Evolutionary conservation across 2,113 vertebrate species (phyloP).

Genomic region (Cyprinodon variegatus): DNA sequence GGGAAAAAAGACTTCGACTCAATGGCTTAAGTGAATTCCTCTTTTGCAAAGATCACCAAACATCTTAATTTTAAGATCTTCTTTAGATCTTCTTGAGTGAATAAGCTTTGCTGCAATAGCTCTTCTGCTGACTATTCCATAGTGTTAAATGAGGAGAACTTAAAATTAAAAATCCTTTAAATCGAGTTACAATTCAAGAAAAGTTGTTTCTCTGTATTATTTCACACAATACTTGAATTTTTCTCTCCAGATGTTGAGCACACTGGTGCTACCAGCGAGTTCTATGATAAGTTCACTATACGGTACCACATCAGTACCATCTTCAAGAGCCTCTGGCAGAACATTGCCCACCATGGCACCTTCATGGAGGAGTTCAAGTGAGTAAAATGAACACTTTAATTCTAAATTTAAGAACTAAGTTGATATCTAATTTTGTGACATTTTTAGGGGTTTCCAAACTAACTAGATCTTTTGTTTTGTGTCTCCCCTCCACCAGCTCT

Average conservation of each 20-base stretch:
- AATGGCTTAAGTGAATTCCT: too few species aligned
- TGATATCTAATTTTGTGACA: not conserved
- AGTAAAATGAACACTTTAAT: slow-evolving; percentile 67
- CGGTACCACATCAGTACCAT: slow-evolving; percentile 99
- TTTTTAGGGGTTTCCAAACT: not conserved
- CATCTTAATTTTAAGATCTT: too few species aligned
- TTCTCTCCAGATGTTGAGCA: slow-evolving; percentile 92
- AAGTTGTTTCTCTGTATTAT: too few species aligned
- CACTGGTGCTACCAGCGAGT: slow-evolving; percentile 96
- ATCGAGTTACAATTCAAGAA: too few species aligned
- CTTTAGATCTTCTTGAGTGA: too few species aligned
- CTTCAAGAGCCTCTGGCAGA: slow-evolving; percentile 99
- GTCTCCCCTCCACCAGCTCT: slow-evolving; percentile 78
- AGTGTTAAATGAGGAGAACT: too few species aligned
- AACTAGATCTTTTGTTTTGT: not conserved
- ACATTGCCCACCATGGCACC: slow-evolving; percentile 95
- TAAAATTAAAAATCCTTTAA: too few species aligned
- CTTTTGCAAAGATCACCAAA: too few species aligned
- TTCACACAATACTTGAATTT: not conserved
- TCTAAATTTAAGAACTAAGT: not conserved
- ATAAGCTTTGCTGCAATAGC: too few species aligned
- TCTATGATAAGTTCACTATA: slow-evolving; percentile 99
- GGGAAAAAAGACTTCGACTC: too few species aligned
- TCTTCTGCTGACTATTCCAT: too few species aligned
- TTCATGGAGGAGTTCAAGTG: slow-evolving; percentile 99